A percentile compares a stretch with the other conserved stretches of the same genome.
These are phyloP conservation scores for Coturnix japonica DNA, from an alignment of 2,113 vertebrate genomes.

Conservation along the genomic window DNA sequence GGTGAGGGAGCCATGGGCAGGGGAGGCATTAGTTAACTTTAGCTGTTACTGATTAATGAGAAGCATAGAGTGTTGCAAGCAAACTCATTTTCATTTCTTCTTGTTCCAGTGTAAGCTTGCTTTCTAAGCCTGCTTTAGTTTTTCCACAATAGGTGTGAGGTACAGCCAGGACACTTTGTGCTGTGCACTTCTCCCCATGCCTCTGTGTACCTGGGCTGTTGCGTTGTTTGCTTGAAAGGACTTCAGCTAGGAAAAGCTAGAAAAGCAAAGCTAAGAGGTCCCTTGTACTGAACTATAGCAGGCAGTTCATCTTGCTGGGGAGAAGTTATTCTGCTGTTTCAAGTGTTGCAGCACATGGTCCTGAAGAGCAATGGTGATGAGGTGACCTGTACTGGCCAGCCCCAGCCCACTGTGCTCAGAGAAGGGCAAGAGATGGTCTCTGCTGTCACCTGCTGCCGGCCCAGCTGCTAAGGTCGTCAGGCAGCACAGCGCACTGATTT, in stretches of 20 bases:
- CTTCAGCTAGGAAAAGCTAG: background rate
- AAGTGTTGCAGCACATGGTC: background rate
- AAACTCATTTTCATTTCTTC: background rate
- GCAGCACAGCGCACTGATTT: background rate
- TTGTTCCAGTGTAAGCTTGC: background rate
- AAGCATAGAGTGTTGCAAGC: background rate
- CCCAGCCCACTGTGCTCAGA: background rate
- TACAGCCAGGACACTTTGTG: background rate
- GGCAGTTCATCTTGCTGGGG: background rate
- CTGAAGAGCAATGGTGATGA: background rate
- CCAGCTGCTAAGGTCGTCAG: background rate
- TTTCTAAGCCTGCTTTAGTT: background rate
- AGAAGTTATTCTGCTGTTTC: background rate
- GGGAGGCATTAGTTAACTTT: background rate
- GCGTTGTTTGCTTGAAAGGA: background rate
- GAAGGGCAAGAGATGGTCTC: background rate
- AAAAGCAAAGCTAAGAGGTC: background rate
- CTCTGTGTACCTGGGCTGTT: background rate
- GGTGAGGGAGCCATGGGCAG: rapidly evolving
- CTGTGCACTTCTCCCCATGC: background rate
- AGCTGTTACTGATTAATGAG: background rate
- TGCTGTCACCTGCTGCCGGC: background rate
- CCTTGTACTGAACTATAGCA: background rate
- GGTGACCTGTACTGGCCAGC: background rate
- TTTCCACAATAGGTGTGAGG: background rate